Base-by-base conservation (phyloP, 2,888 invertebrate genomes). In the Nomada goodeniana region DNA sequence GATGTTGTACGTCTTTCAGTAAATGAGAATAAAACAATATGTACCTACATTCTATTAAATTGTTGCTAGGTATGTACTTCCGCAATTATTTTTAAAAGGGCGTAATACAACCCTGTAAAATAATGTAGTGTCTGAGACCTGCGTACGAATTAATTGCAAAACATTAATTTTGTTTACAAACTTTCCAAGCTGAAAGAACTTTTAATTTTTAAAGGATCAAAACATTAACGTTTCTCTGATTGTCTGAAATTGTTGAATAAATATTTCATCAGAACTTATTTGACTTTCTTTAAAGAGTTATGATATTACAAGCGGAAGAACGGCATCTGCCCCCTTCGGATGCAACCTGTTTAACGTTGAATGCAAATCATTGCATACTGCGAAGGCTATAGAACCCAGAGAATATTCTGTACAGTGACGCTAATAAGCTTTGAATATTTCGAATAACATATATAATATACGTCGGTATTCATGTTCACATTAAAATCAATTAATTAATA, bases 1-100 rank as follows among this genome's bases (percentile, higher is more conserved):
- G 2, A 63, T 29, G 29, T 15, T 64, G 0, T 47, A 29, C 42
- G 26, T 26, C 9, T 0, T 20, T 3, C 26, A 29, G 10, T 44
- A 13, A 20, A 18, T 18, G 11, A 1, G 23, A 75, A 75, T 75
- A 74, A 74, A 67, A 26, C 26, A 26, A 13, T 67, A 13, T 65
- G 9, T 13, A 13, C 26, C 26, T 26, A 26, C 26, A 0, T 26
- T 26, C 26, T 26, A 26, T 26, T 26, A 26, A 26, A 26, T 26
- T 26, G 26, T 26, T 26, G 26, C 26, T 2, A 26, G 26, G 26
- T 2, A 26, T 26, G 2, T 26, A 26, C 26, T 26, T 26, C 26
- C 2, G 26, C 26, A 26, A 26, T 26, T 26, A 26, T 26, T 26
- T 26, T 2, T 26, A 26, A 26, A 26, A 26, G 44, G 50, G 60